These are phyloP conservation scores for Diabrotica balteata DNA, from an alignment of 2,888 invertebrate genomes.

Conservation along the genomic window DNA sequence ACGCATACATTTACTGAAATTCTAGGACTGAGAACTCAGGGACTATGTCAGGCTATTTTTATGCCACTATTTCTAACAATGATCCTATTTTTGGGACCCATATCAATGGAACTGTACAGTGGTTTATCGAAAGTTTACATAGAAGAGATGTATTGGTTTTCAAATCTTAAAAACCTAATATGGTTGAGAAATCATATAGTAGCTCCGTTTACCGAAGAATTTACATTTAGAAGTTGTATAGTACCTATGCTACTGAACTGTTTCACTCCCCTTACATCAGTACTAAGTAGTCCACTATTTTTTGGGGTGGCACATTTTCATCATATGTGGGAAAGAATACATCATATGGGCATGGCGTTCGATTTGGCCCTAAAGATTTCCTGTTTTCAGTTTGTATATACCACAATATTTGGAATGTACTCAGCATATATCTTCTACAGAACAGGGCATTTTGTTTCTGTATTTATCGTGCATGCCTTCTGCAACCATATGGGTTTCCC, in stretches of 20 bases:
- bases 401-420: constrained; percentile 92
- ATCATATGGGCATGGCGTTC: constrained; percentile 70
- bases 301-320: constrained; percentile 96
- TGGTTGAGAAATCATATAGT: constrained; percentile 91
- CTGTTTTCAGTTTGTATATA: constrained; percentile 89
- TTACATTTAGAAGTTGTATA: constrained; percentile 96
- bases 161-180: constrained; percentile 73
- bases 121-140: constrained; percentile 72
- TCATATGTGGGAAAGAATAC: constrained; percentile 83
- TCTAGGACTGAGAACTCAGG: constrained; percentile 78
- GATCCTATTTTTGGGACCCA: constrained; percentile 83
- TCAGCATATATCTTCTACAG: constrained; percentile 90
- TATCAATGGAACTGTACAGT: constrained; percentile 74
- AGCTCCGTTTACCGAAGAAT: constrained; percentile 94
- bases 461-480: constrained; percentile 89
- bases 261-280: constrained; percentile 75
- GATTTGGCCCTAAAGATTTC: constrained; percentile 75
- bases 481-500: constrained; percentile 98
- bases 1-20: constrained; percentile 72
- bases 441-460: constrained; percentile 90
- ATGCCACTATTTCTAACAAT: constrained; percentile 81
- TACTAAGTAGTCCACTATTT: constrained; percentile 86
- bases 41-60: constrained; percentile 75
- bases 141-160: constrained; percentile 67
- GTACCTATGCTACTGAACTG: constrained; percentile 87